Percentiles rank a stretch among this genome's conserved stretches.
These are phyloP conservation scores for Pectinophora gossypiella DNA, from an alignment of 1,140 invertebrate species.

Conservation along the genomic window DNA sequence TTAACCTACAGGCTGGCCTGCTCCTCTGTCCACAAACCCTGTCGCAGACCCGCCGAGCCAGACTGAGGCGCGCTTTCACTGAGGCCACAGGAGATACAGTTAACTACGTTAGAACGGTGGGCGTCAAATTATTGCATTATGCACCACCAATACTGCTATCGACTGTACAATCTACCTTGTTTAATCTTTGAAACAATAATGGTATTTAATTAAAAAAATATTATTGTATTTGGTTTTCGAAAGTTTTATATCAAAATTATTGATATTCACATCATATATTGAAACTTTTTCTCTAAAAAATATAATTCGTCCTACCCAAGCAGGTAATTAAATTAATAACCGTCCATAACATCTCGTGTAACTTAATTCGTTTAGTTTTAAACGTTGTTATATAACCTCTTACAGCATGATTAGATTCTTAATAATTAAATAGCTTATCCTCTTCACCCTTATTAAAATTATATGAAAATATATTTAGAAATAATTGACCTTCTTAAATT, in stretches of 20 bases:
- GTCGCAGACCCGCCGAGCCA: conserved; percentile 87
- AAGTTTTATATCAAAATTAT: too few relatives aligned
- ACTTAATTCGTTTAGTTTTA: too few relatives aligned
- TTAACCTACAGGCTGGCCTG: conserved; percentile 81
- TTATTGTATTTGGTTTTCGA: too few relatives aligned
- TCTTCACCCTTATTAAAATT: too few relatives aligned
- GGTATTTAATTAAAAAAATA: too few relatives aligned
- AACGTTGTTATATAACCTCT: neutral
- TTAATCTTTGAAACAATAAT: neutral
- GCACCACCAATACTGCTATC: conserved; percentile 45
- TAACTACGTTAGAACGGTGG: conserved; percentile 92
- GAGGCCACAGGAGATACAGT: conserved; percentile 91
- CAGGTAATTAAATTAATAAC: too few relatives aligned
- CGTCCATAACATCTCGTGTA: too few relatives aligned
- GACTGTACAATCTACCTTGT: conserved; percentile 58
- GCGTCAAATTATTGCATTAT: conserved; percentile 53
- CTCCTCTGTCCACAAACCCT: conserved; percentile 91
- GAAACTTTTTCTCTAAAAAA: too few relatives aligned
- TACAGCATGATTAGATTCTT: neutral
- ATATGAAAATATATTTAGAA: too few relatives aligned
- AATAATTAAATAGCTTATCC: neutral
- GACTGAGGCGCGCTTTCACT: conserved; percentile 89
- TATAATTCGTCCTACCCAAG: too few relatives aligned
- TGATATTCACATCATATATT: too few relatives aligned
- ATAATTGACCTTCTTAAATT: too few relatives aligned